Conservation (phyloP, 2,113 vertebrate genomes). For the Xiphorhynchus elegans region DNA sequence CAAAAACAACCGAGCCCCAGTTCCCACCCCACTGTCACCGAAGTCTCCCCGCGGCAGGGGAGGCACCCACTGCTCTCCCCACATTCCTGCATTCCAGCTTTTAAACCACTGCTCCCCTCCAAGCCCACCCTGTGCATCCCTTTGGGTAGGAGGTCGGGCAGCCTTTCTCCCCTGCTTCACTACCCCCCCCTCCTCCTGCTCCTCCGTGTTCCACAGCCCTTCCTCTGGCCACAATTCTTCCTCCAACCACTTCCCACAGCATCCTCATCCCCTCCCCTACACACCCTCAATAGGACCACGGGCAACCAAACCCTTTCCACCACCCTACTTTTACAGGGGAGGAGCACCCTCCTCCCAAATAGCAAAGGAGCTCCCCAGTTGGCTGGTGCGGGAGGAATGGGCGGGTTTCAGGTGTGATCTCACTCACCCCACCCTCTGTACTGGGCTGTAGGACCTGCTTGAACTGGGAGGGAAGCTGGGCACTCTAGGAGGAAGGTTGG, state of each 20-base stretch:
- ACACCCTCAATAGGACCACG: fast-evolving
- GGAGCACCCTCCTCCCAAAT: neutral
- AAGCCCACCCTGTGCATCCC: fast-evolving
- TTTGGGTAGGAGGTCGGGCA: fast-evolving
- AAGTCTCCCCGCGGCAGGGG: fast-evolving
- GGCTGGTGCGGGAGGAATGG: neutral
- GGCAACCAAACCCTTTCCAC: fast-evolving
- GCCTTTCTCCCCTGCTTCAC: fast-evolving
- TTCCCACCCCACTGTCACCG: neutral
- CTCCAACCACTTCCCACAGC: neutral
- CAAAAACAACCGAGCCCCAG: neutral
- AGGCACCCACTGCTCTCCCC: fast-evolving
- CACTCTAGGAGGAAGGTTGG: fast-evolving
- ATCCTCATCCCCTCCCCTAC: fast-evolving
- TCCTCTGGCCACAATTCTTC: neutral
- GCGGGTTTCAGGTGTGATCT: fast-evolving
- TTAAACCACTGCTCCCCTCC: neutral
- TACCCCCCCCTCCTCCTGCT: too few species aligned
- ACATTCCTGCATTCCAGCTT: neutral
- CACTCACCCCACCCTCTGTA: fast-evolving
- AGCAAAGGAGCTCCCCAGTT: neutral
- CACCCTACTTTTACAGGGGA: neutral
- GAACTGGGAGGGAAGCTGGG: fast-evolving
- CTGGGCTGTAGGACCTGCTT: fast-evolving
- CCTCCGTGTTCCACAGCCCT: neutral